phyloP scores from a whole-genome alignment of 2,888 invertebrate species.

The Leptarthrus brevirostris region DNA sequence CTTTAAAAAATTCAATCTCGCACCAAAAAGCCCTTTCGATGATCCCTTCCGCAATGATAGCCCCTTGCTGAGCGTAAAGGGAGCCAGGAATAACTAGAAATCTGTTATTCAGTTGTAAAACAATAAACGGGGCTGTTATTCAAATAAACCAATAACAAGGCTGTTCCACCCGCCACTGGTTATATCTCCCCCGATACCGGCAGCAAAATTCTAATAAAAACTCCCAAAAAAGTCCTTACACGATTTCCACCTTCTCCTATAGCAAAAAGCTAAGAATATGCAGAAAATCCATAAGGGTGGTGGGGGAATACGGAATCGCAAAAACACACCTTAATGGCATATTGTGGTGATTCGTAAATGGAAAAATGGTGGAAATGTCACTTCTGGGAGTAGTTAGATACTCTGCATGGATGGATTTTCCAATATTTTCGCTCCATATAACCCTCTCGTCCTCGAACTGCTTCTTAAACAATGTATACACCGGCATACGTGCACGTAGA shows the following conservation, averaged over 20 bases:
- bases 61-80: constrained; percentile 51
- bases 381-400: constrained; percentile 65
- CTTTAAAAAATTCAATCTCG: constrained; percentile 53
- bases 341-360: constrained; percentile 67
- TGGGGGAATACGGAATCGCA: constrained; percentile 39
- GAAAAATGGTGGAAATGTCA: constrained; percentile 63
- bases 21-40: constrained; percentile 24
- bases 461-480: constrained; percentile 20
- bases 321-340: constrained; percentile 65
- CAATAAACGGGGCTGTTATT: constrained; percentile 67
- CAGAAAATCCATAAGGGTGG: constrained; percentile 52
- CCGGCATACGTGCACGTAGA: background rate
- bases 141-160: constrained; percentile 63
- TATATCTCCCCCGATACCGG: background rate
- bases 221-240: constrained; percentile 27
- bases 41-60: constrained; percentile 11
- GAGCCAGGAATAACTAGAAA: constrained; percentile 55
- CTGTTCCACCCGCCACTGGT: constrained; percentile 44
- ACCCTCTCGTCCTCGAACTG: constrained; percentile 17
- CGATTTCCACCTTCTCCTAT: constrained; percentile 15
- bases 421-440: constrained; percentile 40
- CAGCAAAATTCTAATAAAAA: constrained; percentile 51
- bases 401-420: constrained; percentile 55
- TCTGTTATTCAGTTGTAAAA: constrained; percentile 61
- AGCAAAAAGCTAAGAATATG: constrained; percentile 49